Conservation (phyloP, 2,797 vertebrate genomes). For the Molossus alvarezi region DNA sequence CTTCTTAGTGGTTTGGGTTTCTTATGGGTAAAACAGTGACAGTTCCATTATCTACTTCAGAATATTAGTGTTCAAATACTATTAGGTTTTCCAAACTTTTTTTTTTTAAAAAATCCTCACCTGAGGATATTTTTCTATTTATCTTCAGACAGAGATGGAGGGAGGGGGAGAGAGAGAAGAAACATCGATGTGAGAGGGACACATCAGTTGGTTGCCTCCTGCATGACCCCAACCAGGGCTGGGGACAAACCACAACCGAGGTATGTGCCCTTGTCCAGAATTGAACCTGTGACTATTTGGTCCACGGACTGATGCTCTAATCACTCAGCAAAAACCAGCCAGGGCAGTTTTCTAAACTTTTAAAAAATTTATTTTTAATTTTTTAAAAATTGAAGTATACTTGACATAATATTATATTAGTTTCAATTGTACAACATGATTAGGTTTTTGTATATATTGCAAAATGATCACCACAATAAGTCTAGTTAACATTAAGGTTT, state of each 20-base stretch:
- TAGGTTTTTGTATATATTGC: neutral
- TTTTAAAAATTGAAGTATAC: neutral
- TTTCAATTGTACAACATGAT: neutral
- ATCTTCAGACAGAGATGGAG: no score
- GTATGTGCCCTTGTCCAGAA: no score
- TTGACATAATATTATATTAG: neutral
- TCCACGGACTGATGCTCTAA: neutral
- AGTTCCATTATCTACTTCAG: neutral
- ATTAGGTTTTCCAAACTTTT: neutral
- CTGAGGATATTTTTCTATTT: no score
- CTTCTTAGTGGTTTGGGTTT: slow-evolving; percentile 26
- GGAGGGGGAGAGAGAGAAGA: no score
- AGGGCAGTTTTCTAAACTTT: neutral
- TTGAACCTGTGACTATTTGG: no score
- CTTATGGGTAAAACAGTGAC: neutral
- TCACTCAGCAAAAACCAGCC: neutral
- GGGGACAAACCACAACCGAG: no score
- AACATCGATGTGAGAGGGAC: no score
- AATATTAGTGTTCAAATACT: neutral
- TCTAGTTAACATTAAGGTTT: neutral
- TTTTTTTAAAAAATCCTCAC: no score
- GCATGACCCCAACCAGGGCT: no score
- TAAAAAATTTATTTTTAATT: neutral
- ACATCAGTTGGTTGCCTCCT: no score
- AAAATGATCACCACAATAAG: neutral